Base-by-base conservation (phyloP, 2,113 vertebrate genomes). In the Pterocles orientalis region DNA sequence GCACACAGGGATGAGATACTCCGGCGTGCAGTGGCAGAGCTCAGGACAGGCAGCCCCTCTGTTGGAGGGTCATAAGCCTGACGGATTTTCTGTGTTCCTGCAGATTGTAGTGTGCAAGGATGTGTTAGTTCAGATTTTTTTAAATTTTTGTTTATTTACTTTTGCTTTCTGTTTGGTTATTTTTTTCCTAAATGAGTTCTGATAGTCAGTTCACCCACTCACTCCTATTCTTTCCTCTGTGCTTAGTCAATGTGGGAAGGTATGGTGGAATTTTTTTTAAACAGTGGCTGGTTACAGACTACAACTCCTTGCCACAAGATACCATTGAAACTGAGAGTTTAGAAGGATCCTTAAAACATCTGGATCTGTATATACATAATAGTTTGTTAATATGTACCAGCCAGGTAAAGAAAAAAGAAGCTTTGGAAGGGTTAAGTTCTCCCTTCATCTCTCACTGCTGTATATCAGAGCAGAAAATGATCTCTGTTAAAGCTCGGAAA, bases 1-100 rank as follows among this genome's bases (percentile, higher is more conserved):
- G 33, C 2, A 1, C 45, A 34, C n/a, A 48, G 33, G 29, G 29
- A 16, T 0, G 2, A 33, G 29, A 18, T n/a, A 31, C 8, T 78
- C 29, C n/a, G 24, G 72, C 2, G 1, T 58, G 66, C 15, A 23
- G 23, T 10, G 15, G 8, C 19, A 7, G 7, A 61, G 28, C 28
- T 86, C 64, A 28, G 34, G 20, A 34, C 41, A 66, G 20, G 41
- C 28, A 58, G 34, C 8, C 28, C 25, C 16, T 51, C 43, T 23
- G 9, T 47, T 36, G 50, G 15, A 43, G 34, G n/a, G 43, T 3
- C n/a, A 20, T 39, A 29, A 51, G 45, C 18, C 25, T 36, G 50
- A 53, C 0, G 1, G 47, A 51, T 86, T 43, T 68, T 69, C 58
- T 62, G 43, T 61, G 43, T 65, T 77, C 50, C 12, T 57, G 41